These are phyloP conservation scores for Chouioia cunea DNA, from an alignment of 2,888 invertebrate genomes.

Conservation along the genomic window DNA sequence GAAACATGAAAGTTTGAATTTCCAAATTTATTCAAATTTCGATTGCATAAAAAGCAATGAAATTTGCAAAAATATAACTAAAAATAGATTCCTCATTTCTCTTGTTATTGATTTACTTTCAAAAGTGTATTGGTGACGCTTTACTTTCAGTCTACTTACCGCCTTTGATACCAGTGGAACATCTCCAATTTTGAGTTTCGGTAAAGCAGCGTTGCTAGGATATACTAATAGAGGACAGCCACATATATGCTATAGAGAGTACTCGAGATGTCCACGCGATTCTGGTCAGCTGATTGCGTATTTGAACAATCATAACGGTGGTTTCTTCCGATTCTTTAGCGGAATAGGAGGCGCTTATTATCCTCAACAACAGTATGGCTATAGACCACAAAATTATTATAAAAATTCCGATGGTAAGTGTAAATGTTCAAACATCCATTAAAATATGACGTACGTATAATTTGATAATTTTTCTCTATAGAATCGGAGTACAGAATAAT, in stretches of 20 bases:
- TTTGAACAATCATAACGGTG: constrained; percentile 87
- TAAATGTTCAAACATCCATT: neutral
- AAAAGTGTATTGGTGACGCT: too few relatives aligned
- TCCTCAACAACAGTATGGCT: constrained; percentile 22
- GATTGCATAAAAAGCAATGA: too few relatives aligned
- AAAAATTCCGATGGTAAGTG: constrained; percentile 20
- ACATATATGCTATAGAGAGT: constrained; percentile 75
- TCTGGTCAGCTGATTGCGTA: constrained; percentile 81
- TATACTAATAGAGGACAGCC: constrained; percentile 77
- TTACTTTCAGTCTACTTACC: constrained; percentile 72
- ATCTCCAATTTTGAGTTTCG: constrained; percentile 80
- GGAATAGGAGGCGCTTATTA: constrained; percentile 15
- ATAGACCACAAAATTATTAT: constrained; percentile 16
- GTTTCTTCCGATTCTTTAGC: constrained; percentile 72
- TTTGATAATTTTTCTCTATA: neutral
- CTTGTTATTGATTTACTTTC: too few relatives aligned
- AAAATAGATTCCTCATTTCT: too few relatives aligned
- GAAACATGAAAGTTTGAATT: too few relatives aligned
- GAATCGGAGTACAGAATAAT: constrained; percentile 22
- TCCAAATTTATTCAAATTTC: too few relatives aligned
- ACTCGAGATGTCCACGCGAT: constrained; percentile 81
- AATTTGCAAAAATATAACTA: too few relatives aligned
- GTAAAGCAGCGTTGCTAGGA: constrained; percentile 82
- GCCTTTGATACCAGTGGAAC: constrained; percentile 69
- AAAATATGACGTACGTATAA: neutral